phyloP scores from a whole-genome alignment of 2,797 vertebrate species.

The Thunnus albacares region DNA sequence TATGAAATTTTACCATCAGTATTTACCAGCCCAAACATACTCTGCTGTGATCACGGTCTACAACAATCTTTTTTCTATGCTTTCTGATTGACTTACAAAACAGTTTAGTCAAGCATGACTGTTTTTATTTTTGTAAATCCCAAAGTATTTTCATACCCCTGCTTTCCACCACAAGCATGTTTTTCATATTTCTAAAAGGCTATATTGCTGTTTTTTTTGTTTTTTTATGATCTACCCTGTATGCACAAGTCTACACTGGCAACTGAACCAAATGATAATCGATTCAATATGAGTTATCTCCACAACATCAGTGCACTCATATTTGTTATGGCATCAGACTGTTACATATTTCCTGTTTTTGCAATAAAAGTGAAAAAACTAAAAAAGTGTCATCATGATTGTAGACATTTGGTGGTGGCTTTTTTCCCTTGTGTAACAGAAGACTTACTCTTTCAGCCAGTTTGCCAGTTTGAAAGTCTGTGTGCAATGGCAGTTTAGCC shows the following conservation, averaged over 20 bases:
- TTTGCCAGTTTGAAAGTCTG: neutral
- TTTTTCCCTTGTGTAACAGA: neutral
- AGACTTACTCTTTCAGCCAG: neutral
- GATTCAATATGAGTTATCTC: neutral
- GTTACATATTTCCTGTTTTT: constrained; percentile 47
- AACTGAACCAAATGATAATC: constrained; percentile 18
- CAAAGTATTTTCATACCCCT: neutral
- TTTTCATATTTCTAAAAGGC: neutral
- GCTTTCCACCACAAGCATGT: neutral
- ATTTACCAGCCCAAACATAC: neutral
- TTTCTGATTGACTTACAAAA: neutral
- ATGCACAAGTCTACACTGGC: constrained; percentile 49
- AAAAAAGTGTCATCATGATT: neutral
- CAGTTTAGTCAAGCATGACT: neutral
- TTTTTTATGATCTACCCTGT: neutral
- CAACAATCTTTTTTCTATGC: constrained; percentile 1
- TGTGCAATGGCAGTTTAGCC: neutral
- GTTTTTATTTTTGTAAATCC: neutral
- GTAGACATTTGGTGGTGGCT: neutral
- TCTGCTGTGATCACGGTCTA: constrained; percentile 19
- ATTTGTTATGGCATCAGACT: constrained; percentile 20
- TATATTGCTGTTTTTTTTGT: constrained; percentile 25
- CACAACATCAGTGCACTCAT: neutral
- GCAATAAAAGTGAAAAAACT: constrained; percentile 63
- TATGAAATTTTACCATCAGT: constrained; percentile 9